phyloP scores from a whole-genome alignment of 2,888 invertebrate species.

The Nomada hirtipes region DNA sequence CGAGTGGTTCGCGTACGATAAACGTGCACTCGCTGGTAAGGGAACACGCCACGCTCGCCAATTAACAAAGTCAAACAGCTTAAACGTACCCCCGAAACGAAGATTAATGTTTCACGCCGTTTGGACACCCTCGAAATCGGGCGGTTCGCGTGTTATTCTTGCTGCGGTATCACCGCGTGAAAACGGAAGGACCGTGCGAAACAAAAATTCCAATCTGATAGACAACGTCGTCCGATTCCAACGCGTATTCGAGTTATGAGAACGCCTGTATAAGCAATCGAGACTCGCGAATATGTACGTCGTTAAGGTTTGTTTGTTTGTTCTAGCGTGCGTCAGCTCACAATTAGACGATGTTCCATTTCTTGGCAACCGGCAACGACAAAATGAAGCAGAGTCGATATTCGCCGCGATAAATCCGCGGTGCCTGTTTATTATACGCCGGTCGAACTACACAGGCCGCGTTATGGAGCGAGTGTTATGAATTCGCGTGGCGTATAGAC shows the following conservation, averaged over 20 bases:
- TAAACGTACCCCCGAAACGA: slow-evolving; percentile 19
- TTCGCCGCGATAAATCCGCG: slow-evolving; percentile 34
- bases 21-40: not conserved
- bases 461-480: slow-evolving; percentile 2
- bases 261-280: slow-evolving; percentile 22
- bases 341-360: slow-evolving; percentile 9
- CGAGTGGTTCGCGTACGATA: slow-evolving; percentile 4
- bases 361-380: slow-evolving; percentile 27
- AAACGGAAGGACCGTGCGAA: too few relatives aligned
- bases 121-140: not conserved
- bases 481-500: not conserved
- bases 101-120: slow-evolving; percentile 31
- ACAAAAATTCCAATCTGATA: not conserved
- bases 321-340: slow-evolving; percentile 9
- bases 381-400: slow-evolving; percentile 46
- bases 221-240: not conserved
- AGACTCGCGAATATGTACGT: not conserved
- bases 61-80: slow-evolving; percentile 47
- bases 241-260: slow-evolving; percentile 2
- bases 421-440: slow-evolving; percentile 13
- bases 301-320: slow-evolving; percentile 2
- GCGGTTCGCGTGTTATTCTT: not conserved
- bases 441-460: not conserved
- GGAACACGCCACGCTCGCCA: slow-evolving; percentile 30
- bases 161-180: too few relatives aligned